These are phyloP conservation scores for Tyrophagus putrescentiae DNA, from an alignment of 1,140 invertebrate species.

Conservation along the genomic window DNA sequence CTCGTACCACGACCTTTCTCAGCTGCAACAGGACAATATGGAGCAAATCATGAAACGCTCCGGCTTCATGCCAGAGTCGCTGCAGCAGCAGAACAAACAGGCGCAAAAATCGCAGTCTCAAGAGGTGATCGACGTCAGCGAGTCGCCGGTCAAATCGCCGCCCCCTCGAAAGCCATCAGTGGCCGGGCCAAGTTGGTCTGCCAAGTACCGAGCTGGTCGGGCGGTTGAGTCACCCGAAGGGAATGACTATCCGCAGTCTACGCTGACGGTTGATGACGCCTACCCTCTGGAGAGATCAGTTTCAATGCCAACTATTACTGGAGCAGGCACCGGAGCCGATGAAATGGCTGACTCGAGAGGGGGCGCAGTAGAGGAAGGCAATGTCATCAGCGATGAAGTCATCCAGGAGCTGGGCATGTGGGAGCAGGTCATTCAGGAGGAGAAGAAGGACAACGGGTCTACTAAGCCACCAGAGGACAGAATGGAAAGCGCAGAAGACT, in stretches of 20 bases:
- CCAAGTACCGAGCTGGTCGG: too few relatives aligned
- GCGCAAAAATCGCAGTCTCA: neutral
- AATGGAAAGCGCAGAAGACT: neutral
- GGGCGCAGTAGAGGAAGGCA: neutral
- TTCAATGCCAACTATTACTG: conserved; percentile 3
- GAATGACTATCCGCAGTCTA: neutral
- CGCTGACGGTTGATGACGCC: too few relatives aligned
- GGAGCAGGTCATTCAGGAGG: conserved; percentile 13
- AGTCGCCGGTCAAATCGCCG: neutral
- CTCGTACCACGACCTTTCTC: conserved; percentile 7
- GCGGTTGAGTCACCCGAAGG: neutral
- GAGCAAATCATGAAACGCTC: neutral
- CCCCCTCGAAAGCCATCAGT: neutral
- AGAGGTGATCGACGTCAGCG: neutral
- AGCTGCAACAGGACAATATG: conserved; percentile 9
- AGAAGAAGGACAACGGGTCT: neutral
- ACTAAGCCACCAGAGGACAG: neutral
- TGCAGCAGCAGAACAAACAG: neutral
- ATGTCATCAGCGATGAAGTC: conserved; percentile 6
- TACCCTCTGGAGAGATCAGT: conserved; percentile 8
- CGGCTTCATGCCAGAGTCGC: neutral
- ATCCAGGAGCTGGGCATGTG: conserved; percentile 15
- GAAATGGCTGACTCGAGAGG: neutral
- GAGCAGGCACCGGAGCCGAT: neutral
- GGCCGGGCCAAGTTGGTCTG: too few relatives aligned